Conservation (phyloP, 2,888 invertebrate species). For the Archips crataeganus region DNA sequence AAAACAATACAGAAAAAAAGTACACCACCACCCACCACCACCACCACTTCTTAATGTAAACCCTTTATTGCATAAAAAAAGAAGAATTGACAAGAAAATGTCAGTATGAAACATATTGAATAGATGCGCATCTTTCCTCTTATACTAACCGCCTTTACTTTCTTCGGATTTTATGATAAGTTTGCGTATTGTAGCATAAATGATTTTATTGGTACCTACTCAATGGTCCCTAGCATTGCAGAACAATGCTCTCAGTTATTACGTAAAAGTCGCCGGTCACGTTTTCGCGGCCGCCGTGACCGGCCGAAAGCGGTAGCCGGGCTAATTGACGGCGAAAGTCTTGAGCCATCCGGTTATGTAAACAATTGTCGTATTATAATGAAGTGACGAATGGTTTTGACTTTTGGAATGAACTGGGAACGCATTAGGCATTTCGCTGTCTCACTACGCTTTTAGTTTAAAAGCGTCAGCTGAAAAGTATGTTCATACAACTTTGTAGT, state of each 20-base stretch:
- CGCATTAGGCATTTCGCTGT: neutral
- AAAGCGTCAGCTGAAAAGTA: neutral
- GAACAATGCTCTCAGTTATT: constrained; percentile 53
- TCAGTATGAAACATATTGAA: neutral
- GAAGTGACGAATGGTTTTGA: constrained; percentile 24
- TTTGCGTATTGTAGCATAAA: neutral
- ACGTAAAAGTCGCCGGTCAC: constrained; percentile 58
- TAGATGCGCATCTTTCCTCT: neutral
- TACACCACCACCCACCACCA: too few species aligned
- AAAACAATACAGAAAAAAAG: too few species aligned
- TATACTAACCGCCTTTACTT: neutral
- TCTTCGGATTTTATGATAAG: neutral
- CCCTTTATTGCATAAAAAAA: too few species aligned
- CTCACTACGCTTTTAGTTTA: neutral
- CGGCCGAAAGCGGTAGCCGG: constrained; percentile 56
- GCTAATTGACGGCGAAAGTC: constrained; percentile 75
- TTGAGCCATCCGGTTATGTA: constrained; percentile 59
- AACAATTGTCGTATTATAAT: constrained; percentile 45
- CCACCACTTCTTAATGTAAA: too few species aligned
- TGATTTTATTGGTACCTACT: neutral
- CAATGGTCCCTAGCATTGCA: constrained; percentile 12
- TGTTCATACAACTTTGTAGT: neutral
- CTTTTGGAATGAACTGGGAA: neutral
- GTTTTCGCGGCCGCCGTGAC: constrained; percentile 47
- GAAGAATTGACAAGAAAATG: too few species aligned